A percentile compares a stretch with the other conserved stretches of the same genome.
Evolutionary conservation across 2,113 vertebrate genomes (phyloP).

Genomic region (Gnathonemus echidnorhynchus): DNA sequence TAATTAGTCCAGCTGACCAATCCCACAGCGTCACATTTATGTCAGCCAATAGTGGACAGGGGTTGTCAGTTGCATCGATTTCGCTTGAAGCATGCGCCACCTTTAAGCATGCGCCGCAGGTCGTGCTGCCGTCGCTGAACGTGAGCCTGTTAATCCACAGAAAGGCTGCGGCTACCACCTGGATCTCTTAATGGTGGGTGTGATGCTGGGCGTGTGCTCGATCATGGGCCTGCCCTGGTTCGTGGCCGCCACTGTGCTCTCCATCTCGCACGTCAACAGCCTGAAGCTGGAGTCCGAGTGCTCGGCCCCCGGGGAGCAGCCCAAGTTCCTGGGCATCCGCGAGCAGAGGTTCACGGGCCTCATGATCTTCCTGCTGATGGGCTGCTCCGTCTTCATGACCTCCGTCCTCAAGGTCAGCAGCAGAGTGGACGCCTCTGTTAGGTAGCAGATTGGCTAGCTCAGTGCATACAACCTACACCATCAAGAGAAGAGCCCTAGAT

Average conservation of each 20-base stretch:
- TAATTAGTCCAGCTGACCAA: not conserved
- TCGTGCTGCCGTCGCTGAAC: not conserved
- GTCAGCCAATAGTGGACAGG: not conserved
- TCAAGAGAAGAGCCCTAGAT: not conserved
- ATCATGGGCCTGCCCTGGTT: constrained; percentile 98
- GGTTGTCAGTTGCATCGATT: not conserved
- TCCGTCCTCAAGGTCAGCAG: constrained; percentile 82
- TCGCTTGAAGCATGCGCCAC: not conserved
- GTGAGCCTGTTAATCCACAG: constrained; percentile 56
- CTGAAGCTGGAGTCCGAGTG: constrained; percentile 96
- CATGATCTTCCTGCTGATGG: constrained; percentile 98
- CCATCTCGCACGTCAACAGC: constrained; percentile 96
- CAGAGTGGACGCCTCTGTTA: not conserved
- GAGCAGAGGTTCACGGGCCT: constrained; percentile 95
- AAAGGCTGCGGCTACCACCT: constrained; percentile 97
- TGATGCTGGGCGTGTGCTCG: constrained; percentile 96
- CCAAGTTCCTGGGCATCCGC: constrained; percentile 93
- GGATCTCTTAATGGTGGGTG: constrained; percentile 88
- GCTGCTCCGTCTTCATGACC: constrained; percentile 95
- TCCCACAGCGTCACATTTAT: not conserved
- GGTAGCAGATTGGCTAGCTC: not conserved
- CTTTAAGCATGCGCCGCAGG: not conserved
- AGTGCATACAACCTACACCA: not conserved
- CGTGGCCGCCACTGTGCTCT: constrained; percentile 95
- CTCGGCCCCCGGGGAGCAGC: constrained; percentile 94